Evolutionary conservation across 2,888 invertebrate genomes (phyloP).

Genomic region (Microdon myrmicae): DNA sequence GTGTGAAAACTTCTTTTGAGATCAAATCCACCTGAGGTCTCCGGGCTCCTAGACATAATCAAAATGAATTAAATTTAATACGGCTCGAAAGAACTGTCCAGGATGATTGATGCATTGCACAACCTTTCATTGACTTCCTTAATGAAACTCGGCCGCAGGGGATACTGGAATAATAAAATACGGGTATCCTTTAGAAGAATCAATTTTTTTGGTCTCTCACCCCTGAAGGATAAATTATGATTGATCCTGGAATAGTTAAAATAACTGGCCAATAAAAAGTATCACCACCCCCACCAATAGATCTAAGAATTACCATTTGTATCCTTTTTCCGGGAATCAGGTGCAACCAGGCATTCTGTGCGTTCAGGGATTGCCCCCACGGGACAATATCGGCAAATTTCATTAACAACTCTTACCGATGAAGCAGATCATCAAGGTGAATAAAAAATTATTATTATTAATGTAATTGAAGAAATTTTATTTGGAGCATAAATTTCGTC

Average conservation of each 20-base stretch:
- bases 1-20: too few species aligned
- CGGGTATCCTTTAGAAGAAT: constrained; percentile 10
- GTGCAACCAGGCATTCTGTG: constrained; percentile 6
- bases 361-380: constrained; percentile 21
- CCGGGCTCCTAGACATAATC: too few species aligned
- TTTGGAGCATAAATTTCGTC: constrained; percentile 36
- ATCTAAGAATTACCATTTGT: constrained; percentile 13
- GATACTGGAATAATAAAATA: constrained; percentile 16
- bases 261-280: constrained; percentile 1
- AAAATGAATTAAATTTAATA: constrained; percentile 10
- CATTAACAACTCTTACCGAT: constrained; percentile 27
- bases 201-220: too few species aligned
- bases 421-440: constrained; percentile 38
- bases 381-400: constrained; percentile 45
- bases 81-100: constrained; percentile 12
- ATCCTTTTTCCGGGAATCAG: constrained; percentile 9
- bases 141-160: constrained; percentile 20
- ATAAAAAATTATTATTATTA: constrained; percentile 48
- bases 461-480: constrained; percentile 50
- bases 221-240: constrained; percentile 48
- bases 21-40: too few species aligned
- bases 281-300: not conserved
- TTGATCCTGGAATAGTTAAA: constrained; percentile 36
- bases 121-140: constrained; percentile 8
- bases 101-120: constrained; percentile 20